Percentiles rank a stretch among this genome's conserved stretches.
Conservation (phyloP, 2,888 invertebrate species). For the Cantharis rustica region DNA sequence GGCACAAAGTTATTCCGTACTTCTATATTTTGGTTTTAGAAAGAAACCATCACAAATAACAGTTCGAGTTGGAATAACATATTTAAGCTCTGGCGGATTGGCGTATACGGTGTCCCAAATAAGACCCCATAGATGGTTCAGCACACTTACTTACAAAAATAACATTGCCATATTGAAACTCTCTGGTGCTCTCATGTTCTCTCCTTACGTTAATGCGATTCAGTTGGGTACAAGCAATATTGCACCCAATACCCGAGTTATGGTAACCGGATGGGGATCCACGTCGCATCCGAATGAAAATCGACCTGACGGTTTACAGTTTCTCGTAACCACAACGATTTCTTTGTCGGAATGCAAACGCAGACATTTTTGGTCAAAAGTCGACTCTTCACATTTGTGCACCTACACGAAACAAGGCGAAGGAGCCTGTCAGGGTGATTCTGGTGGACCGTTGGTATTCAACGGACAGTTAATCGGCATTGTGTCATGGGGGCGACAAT, state of each 20-base stretch:
- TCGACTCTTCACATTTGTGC: constrained; percentile 62
- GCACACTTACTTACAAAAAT: constrained; percentile 18
- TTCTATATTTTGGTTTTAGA: constrained; percentile 12
- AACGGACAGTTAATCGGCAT: constrained; percentile 28
- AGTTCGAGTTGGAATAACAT: constrained; percentile 47
- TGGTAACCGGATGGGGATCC: constrained; percentile 60
- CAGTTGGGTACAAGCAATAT: constrained; percentile 49
- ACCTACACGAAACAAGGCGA: constrained; percentile 63
- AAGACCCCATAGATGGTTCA: constrained; percentile 29
- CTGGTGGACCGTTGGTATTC: constrained; percentile 33
- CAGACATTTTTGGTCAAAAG: constrained; percentile 49
- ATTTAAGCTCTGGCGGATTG: constrained; percentile 46
- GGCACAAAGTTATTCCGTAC: not conserved
- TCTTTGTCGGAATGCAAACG: constrained; percentile 58
- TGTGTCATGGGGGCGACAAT: constrained; percentile 25
- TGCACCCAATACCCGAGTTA: constrained; percentile 47
- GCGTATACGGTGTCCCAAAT: constrained; percentile 40
- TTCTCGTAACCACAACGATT: constrained; percentile 58
- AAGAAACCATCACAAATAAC: constrained; percentile 40
- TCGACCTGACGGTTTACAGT: constrained; percentile 61
- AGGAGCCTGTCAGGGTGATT: constrained; percentile 63
- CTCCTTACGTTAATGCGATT: constrained; percentile 28
- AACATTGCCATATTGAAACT: constrained; percentile 37
- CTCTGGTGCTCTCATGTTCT: constrained; percentile 19
- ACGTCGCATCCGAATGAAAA: constrained; percentile 59